Evolutionary conservation across 2,888 invertebrate genomes (phyloP), one percentile per base, ranked within the genome.

Genomic region (Plusia festucae): DNA sequence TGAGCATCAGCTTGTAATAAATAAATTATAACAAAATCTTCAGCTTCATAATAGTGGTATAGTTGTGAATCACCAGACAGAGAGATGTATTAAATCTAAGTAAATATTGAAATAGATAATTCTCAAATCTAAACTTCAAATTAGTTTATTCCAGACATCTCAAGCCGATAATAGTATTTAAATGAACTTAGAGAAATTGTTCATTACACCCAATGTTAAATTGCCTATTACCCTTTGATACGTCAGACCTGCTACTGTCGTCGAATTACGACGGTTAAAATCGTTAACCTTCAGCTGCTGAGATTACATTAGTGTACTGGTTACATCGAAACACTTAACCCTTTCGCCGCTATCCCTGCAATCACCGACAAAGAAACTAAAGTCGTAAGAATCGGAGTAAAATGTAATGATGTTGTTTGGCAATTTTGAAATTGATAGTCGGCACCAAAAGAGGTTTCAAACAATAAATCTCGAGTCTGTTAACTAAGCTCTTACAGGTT

Each of bases 341-440:
- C 52, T 40, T n/a, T 24, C 24, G 52, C 15, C 22, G 9, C 18
- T 49, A 9, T 20, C 24, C n/a, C n/a, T 15, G 15, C 52, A 22
- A 22, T 16, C 40, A 22, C 74, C 72, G 72, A 65, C 72, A 72
- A 72, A 65, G 72, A 61, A 61, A 49, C 51, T 16, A 22, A 53
- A 55, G 30, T 30, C 61, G 46, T 56, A 27, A 49, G 20, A 30
- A 27, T 30, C 40, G 53, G 15, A 27, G 74, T 73, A 70, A 74
- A 73, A 61, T 16, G 60, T 24, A 73, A 72, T 70, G 70, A 73
- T 73, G 70, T 74, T 74, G 75, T 74, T 65, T 51, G 49, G 60
- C 46, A 58, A 74, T 73, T 70, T 65, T 61, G 65, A 65, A 70
- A 74, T 73, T 74, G 65, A 73, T 70, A 55, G 74, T 11, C 53